Evolutionary conservation across 2,113 vertebrate species (phyloP).

Genomic region (Cyanistes caeruleus): DNA sequence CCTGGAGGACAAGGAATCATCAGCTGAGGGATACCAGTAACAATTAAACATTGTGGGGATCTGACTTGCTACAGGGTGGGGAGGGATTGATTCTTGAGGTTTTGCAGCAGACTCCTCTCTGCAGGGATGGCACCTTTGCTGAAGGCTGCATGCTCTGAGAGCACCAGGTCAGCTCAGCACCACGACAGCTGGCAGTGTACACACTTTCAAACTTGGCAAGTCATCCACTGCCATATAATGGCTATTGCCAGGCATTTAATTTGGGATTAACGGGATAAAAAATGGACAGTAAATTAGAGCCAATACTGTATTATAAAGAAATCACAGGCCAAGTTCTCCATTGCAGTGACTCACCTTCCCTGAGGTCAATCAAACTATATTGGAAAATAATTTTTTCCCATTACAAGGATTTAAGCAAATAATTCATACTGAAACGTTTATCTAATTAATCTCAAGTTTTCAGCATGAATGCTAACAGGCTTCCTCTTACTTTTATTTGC

Average conservation of each 20-base stretch:
- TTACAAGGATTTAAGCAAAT: constrained; percentile 15
- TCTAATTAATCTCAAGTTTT: constrained; percentile 21
- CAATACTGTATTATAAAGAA: background rate
- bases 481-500: background rate
- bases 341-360: background rate
- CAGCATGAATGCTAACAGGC: background rate
- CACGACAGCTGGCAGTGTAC: background rate
- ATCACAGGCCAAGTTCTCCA: background rate
- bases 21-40: background rate
- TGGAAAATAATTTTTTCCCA: background rate
- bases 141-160: background rate
- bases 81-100: background rate
- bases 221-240: background rate
- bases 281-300: background rate
- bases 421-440: background rate
- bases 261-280: background rate
- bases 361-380: background rate
- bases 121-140: background rate
- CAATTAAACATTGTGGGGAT: background rate
- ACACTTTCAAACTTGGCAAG: background rate
- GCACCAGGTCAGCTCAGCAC: background rate
- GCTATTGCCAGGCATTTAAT: constrained; percentile 8
- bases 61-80: background rate
- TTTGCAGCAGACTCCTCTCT: background rate
- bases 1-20: background rate